These are phyloP conservation scores for Aphelinus atriplicis DNA, from an alignment of 1,140 invertebrate species.

Conservation along the genomic window DNA sequence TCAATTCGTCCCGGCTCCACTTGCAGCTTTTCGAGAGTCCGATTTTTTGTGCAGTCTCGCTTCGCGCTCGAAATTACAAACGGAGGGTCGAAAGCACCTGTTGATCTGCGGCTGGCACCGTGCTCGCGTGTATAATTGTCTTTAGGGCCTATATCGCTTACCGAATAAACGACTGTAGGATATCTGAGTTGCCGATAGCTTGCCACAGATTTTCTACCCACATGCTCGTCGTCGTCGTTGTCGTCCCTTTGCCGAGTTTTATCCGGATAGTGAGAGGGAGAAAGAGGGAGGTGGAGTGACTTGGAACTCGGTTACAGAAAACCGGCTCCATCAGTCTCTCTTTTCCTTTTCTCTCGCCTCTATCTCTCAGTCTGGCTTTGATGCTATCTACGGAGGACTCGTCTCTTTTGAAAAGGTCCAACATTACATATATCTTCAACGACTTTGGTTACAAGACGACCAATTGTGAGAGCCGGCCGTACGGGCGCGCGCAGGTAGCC, in stretches of 20 bases:
- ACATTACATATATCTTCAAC: slow-evolving; percentile 30
- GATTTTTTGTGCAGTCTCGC: not conserved
- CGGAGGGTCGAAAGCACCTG: slow-evolving; percentile 18
- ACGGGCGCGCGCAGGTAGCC: slow-evolving; percentile 13
- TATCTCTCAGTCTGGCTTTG: not conserved
- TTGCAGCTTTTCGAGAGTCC: not conserved
- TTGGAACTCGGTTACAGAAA: slow-evolving; percentile 34
- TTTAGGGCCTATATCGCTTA: slow-evolving; percentile 22
- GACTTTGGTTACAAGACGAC: slow-evolving; percentile 31
- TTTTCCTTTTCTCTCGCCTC: not conserved
- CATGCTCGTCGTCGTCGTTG: not conserved
- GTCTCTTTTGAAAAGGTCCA: slow-evolving; percentile 26
- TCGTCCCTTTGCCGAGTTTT: not conserved
- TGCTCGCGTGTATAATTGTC: not conserved
- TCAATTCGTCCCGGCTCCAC: not conserved
- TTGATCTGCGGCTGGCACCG: slow-evolving; percentile 17
- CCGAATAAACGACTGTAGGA: slow-evolving; percentile 15
- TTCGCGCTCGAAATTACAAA: slow-evolving; percentile 18
- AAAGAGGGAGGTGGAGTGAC: not conserved
- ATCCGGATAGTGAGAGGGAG: not conserved
- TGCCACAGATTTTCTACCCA: not conserved
- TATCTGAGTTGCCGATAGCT: slow-evolving; percentile 17
- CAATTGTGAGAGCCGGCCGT: slow-evolving; percentile 24
- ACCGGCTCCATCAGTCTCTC: slow-evolving; percentile 20
- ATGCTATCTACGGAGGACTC: slow-evolving; percentile 33